Evolutionary conservation across 30 jellyfish, hydroid and myxozoan species (phyloP).

Genomic region (Rhopilema esculentum): DNA sequence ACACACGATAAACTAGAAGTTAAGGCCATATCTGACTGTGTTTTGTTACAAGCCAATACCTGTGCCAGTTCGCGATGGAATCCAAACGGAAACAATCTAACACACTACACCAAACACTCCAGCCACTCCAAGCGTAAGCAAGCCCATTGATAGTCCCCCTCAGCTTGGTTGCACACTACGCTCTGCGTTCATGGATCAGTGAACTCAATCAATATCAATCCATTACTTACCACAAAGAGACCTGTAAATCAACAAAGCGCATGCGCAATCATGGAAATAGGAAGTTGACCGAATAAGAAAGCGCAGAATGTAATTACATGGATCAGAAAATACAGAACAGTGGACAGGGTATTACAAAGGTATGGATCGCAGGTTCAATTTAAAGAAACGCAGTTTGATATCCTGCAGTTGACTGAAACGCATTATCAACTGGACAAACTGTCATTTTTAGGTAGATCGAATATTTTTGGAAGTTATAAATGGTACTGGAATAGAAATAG

Average conservation of each 20-base stretch:
- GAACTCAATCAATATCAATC: conserved; percentile 73
- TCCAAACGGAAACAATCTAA: neutral
- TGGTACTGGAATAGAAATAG: no score
- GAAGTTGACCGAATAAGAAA: neutral
- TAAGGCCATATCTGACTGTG: conserved; percentile 48
- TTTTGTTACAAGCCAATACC: neutral
- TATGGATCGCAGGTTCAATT: no score
- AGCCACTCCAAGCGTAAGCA: conserved; percentile 30
- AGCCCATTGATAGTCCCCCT: conserved; percentile 58
- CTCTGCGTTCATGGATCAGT: conserved; percentile 74
- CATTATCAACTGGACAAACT: no score
- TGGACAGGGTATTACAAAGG: neutral
- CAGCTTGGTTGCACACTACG: conserved; percentile 71
- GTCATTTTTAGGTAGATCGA: no score
- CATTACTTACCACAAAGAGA: conserved; percentile 65
- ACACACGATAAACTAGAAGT: conserved; percentile 62
- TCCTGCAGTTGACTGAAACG: no score
- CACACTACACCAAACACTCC: neutral
- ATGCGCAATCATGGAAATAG: conserved; percentile 12
- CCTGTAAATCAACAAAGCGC: conserved; percentile 51
- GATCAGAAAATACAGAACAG: neutral
- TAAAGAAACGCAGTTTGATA: no score
- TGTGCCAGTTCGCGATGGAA: neutral
- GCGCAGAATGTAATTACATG: neutral
- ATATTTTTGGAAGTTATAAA: no score